Base-by-base conservation (phyloP, 2,797 vertebrate genomes). In the Syncerus caffer region DNA sequence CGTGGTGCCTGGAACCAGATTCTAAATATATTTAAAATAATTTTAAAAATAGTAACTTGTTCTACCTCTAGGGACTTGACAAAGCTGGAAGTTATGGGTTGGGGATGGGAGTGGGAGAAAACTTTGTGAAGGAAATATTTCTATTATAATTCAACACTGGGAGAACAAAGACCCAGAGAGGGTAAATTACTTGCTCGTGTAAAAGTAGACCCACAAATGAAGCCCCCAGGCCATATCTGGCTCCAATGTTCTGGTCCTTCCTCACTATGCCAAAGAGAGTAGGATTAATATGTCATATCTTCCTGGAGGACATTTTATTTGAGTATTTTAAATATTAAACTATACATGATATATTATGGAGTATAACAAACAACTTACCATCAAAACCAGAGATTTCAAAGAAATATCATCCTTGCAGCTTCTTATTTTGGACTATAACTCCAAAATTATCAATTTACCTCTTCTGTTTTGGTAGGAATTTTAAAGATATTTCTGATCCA, bases 1-100 rank as follows among this genome's bases (percentile, higher is more conserved):
- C 1, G 1, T 51, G 14, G 23, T 89, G 4, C 6, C 31, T 92
- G 47, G 15, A 38, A 84, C 29, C 53, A 64, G 19, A 93, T 11
- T 94, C 67, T 84, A 92, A 80, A 94, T 85, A 74, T 27, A 9
- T 38, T 85, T 60, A 92, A 89, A 93, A 76, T 93, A 83, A 89
- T 64, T 93, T 85, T 74, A 4, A 19, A 90, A 93, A 58, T 14
- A 50, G 10, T 45, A 50, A 86, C 6, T 90, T 85, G 10, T 31
- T 86, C 19, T 47, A 64, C 17, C 25, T 71, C n/a, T 79, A 42
- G 10, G 50, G 27, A 83, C 16, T 71, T 62, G 45, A 80, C 34
- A 85, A 92, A 31, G 1, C 27, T 76, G 13, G 11, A 74, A 64
- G 55, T 95, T 38, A 51, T 58, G 16, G 31, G 21, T 29, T 79